These are phyloP conservation scores for Drosophila monieri DNA, from an alignment of 2,888 invertebrate genomes.

Conservation along the genomic window DNA sequence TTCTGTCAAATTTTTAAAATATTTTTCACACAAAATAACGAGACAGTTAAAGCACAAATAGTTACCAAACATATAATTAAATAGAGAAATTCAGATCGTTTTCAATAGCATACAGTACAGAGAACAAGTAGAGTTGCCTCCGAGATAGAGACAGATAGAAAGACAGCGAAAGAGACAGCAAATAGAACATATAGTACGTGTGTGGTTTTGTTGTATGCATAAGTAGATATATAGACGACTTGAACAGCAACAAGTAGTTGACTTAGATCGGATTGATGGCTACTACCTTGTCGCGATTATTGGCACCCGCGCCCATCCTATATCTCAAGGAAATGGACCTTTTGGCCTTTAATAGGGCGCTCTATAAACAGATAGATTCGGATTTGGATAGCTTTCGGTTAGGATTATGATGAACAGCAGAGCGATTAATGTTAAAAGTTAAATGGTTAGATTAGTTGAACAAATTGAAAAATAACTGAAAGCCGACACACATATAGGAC, in stretches of 20 bases:
- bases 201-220: conserved; percentile 20
- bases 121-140: conserved; percentile 14
- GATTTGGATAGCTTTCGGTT: conserved; percentile 53
- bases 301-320: conserved; percentile 83
- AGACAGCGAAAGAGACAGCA: conserved; percentile 24
- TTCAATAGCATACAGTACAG: conserved; percentile 21
- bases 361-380: conserved; percentile 80
- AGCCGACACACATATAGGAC: conserved; percentile 31
- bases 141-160: conserved; percentile 19
- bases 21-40: conserved; percentile 1
- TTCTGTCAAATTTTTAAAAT: background rate
- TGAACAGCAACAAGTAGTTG: conserved; percentile 39
- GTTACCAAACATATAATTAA: conserved; percentile 19
- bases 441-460: conserved; percentile 46
- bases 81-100: conserved; percentile 2
- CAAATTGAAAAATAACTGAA: conserved; percentile 23
- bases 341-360: conserved; percentile 84
- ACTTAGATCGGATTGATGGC: conserved; percentile 47
- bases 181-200: conserved; percentile 34
- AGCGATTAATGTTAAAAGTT: conserved; percentile 30
- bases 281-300: conserved; percentile 84
- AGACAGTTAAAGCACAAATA: conserved; percentile 25
- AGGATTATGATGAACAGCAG: conserved; percentile 52
- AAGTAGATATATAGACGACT: conserved; percentile 28
- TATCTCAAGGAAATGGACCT: conserved; percentile 84